Conservation (phyloP, 2,797 vertebrate genomes). For the Bryconaethiops microstoma region DNA sequence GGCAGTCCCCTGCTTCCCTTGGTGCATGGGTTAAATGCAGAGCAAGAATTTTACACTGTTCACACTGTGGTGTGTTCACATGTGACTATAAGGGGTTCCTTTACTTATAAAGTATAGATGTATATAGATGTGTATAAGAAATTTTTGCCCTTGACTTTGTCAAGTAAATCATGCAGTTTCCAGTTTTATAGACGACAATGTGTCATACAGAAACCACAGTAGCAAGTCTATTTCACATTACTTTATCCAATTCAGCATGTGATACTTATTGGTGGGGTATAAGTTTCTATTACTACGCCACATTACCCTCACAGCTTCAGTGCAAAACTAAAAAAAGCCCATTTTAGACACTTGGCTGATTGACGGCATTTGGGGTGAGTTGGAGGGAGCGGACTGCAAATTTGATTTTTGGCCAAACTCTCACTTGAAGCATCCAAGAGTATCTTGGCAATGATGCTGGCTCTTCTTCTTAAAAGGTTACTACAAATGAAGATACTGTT, state of each 20-base stretch:
- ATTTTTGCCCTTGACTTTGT: too few species aligned
- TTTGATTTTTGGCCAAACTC: neutral
- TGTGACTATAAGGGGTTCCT: too few species aligned
- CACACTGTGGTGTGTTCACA: too few species aligned
- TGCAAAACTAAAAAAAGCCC: neutral
- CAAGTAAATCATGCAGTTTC: too few species aligned
- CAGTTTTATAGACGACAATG: neutral
- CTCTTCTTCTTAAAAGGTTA: neutral
- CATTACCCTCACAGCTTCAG: neutral
- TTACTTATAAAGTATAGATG: too few species aligned
- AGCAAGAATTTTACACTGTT: too few species aligned
- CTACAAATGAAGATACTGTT: neutral
- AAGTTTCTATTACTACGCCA: neutral
- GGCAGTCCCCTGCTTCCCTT: too few species aligned
- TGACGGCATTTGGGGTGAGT: neutral
- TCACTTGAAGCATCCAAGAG: neutral
- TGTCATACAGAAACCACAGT: neutral
- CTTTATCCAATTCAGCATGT: neutral
- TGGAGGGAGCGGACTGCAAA: neutral
- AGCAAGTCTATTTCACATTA: neutral
- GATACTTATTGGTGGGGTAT: neutral
- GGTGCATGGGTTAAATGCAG: too few species aligned
- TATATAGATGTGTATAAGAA: too few species aligned
- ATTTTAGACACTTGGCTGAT: neutral
- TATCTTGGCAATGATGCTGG: neutral